Evolutionary conservation across 1,140 invertebrate species (phyloP).

Genomic region (Spodoptera litura): DNA sequence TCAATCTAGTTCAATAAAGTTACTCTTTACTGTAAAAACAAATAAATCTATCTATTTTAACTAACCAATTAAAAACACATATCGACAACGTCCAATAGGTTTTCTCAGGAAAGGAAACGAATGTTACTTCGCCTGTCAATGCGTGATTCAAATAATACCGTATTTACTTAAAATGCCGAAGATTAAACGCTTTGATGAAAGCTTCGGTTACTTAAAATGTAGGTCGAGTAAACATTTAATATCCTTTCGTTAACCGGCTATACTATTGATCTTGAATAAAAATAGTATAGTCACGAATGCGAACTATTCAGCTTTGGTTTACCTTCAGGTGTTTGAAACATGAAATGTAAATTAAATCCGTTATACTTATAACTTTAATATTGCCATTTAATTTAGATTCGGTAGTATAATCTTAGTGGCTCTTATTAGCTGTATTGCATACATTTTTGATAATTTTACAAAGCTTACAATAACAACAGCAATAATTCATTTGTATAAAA

Average conservation of each 20-base stretch:
- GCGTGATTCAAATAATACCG: constrained; percentile 55
- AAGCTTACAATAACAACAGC: not conserved
- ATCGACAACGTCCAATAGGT: constrained; percentile 4
- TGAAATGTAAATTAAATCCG: not conserved
- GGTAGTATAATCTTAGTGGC: no score
- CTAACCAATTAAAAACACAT: constrained; percentile 5
- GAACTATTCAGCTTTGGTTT: constrained; percentile 16
- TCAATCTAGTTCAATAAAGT: no score
- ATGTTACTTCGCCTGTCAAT: constrained; percentile 58
- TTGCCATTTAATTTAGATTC: not conserved
- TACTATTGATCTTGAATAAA: constrained; percentile 42
- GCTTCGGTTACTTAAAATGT: constrained; percentile 45
- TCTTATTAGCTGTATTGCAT: no score
- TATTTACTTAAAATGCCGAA: constrained; percentile 42
- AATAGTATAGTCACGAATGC: constrained; percentile 22
- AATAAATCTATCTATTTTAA: not conserved
- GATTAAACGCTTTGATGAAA: constrained; percentile 48
- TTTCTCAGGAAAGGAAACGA: constrained; percentile 56
- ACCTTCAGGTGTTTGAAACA: constrained; percentile 11
- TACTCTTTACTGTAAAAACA: no score
- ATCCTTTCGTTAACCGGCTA: constrained; percentile 20
- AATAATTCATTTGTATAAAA: no score
- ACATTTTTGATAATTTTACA: not conserved
- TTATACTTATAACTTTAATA: not conserved
- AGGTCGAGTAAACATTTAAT: constrained; percentile 46